phyloP scores from a whole-genome alignment of 2,113 vertebrate species.

The Notothenia coriiceps region DNA sequence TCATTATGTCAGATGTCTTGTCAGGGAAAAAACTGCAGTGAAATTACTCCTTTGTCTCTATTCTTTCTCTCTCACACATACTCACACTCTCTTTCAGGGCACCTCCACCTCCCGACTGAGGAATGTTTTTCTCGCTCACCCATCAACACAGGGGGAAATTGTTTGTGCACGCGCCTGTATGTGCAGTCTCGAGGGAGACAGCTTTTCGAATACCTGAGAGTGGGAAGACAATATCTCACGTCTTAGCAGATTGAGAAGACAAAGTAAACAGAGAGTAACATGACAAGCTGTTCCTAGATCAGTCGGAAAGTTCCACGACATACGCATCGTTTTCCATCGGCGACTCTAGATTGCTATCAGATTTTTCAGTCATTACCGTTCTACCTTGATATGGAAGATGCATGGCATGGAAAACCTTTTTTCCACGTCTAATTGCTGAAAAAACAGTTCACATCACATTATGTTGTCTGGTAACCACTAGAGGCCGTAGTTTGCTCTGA shows the following conservation, averaged over 20 bases:
- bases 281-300: slow-evolving; percentile 53
- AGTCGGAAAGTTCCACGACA: slow-evolving; percentile 53
- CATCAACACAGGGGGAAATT: slow-evolving; percentile 74
- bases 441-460: slow-evolving; percentile 10
- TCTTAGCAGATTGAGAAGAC: slow-evolving; percentile 74
- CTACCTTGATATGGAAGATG: slow-evolving; percentile 11
- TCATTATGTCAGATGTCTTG: slow-evolving; percentile 52
- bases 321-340: slow-evolving; percentile 40
- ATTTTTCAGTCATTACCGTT: neutral
- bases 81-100: slow-evolving; percentile 66
- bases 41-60: slow-evolving; percentile 55
- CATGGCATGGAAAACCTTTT: neutral
- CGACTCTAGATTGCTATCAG: slow-evolving; percentile 23
- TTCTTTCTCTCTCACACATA: slow-evolving; percentile 24
- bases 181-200: slow-evolving; percentile 49
- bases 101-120: slow-evolving; percentile 69
- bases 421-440: neutral
- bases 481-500: slow-evolving; percentile 43
- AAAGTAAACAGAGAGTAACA: slow-evolving; percentile 73
- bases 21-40: slow-evolving; percentile 29
- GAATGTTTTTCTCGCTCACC: slow-evolving; percentile 79
- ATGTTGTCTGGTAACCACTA: slow-evolving; percentile 47
- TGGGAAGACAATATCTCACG: slow-evolving; percentile 67
- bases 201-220: slow-evolving; percentile 58
- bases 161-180: slow-evolving; percentile 47